A percentile compares a stretch with the other conserved stretches of the same genome.
phyloP scores from a whole-genome alignment of 2,888 invertebrate species.

The Drosophila anomelani region DNA sequence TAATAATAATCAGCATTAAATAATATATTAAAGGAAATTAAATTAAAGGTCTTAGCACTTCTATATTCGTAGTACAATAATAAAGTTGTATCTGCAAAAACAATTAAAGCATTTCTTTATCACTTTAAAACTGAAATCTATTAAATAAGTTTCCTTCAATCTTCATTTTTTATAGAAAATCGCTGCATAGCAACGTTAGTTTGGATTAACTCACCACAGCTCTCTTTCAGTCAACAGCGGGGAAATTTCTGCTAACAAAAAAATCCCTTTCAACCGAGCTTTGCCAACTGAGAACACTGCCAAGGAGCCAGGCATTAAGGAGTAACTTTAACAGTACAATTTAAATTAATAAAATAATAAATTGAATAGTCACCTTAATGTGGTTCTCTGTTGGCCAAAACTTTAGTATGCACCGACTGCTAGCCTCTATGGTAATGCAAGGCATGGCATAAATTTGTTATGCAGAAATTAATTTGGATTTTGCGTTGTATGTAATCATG shows the following conservation, averaged over 20 bases:
- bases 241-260: conserved; percentile 3
- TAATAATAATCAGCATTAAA: too few species aligned
- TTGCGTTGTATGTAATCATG: conserved; percentile 1
- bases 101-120: too few species aligned
- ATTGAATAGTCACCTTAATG: neutral
- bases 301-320: too few species aligned
- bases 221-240: neutral
- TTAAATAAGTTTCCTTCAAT: neutral
- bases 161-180: neutral
- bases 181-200: conserved; percentile 2
- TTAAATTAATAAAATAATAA: neutral
- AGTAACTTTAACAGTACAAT: neutral
- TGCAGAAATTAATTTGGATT: conserved; percentile 20
- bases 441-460: conserved; percentile 9
- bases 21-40: too few species aligned
- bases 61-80: too few species aligned
- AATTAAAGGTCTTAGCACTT: too few species aligned
- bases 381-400: neutral
- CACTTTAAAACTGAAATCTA: neutral
- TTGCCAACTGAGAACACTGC: neutral
- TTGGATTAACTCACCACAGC: conserved; percentile 8
- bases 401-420: too few species aligned
- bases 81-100: too few species aligned
- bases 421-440: neutral
- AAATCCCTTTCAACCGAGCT: conserved; percentile 11